Evolutionary conservation across 2,113 vertebrate genomes (phyloP), one percentile per base, ranked within the genome.

Genomic region (Sinocyclocheilus grahami): DNA sequence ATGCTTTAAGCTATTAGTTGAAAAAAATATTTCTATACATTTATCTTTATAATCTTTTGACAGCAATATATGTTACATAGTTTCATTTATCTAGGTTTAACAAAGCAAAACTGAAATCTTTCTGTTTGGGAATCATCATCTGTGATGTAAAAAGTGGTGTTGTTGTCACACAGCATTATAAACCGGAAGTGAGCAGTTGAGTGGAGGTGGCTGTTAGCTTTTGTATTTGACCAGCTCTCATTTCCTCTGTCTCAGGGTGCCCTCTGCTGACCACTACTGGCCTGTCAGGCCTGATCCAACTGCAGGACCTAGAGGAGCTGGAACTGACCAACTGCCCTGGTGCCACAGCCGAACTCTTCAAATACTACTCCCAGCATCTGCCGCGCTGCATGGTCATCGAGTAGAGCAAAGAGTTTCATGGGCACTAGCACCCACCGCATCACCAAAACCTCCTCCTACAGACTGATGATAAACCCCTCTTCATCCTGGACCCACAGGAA

Each of bases 271-370:
- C 98, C 87, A 98, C 98, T 85, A 98, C 97, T 0, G 97, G 98
- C 60, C 94, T 99, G 22, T 99, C 98, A 0, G 98, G 98, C 89
- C 94, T 99, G 83, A 98, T 98, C 89, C 98, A 99, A 94, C 95
- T 99, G 85, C 98, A 98, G 86, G 98, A 99, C 14, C 94, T 99
- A 90, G 98, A 99, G 91, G 98, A 99, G 90, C 94, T 99, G 92
- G 98, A 99, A 94, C 94, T 99, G 88, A 99, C 98, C 92, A 99
- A 99, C 95, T 99, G 98, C 90, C 98, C 98, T 0, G 98, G 98
- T 3, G 97, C 98, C 91, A 99, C 98, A 0, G 96, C 97, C 0
- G 98, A 99, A 95, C 97, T 99, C 93, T 99, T 99, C 95, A 99
- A 99, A 89, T 99, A 99, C 94, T 99, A 97, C 94, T 97, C 98